Evolutionary conservation across 2,797 vertebrate species (phyloP).

Genomic region (Melopsittacus undulatus): DNA sequence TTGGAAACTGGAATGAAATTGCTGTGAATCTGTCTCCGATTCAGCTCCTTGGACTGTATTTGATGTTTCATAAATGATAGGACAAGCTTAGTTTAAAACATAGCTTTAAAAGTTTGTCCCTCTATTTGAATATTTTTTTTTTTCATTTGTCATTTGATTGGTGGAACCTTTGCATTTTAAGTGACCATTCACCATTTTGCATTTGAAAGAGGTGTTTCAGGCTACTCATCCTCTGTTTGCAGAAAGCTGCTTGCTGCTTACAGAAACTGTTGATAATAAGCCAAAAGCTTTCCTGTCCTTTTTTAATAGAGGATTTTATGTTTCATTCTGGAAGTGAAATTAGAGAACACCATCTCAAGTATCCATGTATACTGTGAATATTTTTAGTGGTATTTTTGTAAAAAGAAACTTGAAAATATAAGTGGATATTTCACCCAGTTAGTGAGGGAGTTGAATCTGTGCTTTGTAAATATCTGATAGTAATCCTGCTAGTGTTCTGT

Average conservation of each 20-base stretch:
- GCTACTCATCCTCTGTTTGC: neutral
- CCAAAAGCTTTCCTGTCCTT: neutral
- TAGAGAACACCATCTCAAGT: neutral
- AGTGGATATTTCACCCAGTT: neutral
- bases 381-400: neutral
- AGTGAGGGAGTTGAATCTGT: neutral
- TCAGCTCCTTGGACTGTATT: neutral
- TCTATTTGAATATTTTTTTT: neutral
- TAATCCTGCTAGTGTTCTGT: neutral
- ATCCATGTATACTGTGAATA: neutral
- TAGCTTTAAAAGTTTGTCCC: neutral
- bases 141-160: neutral
- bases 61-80: neutral
- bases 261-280: neutral
- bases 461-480: neutral
- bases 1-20: constrained; percentile 31
- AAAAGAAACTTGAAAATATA: neutral
- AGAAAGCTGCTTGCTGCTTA: neutral
- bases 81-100: constrained; percentile 31
- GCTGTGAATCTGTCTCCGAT: neutral
- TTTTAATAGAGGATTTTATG: neutral
- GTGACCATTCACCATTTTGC: neutral
- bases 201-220: neutral
- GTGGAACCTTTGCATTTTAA: neutral
- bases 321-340: neutral